phyloP scores from a whole-genome alignment of 2,797 vertebrate genomes.

The Rhynchotus rufescens region DNA sequence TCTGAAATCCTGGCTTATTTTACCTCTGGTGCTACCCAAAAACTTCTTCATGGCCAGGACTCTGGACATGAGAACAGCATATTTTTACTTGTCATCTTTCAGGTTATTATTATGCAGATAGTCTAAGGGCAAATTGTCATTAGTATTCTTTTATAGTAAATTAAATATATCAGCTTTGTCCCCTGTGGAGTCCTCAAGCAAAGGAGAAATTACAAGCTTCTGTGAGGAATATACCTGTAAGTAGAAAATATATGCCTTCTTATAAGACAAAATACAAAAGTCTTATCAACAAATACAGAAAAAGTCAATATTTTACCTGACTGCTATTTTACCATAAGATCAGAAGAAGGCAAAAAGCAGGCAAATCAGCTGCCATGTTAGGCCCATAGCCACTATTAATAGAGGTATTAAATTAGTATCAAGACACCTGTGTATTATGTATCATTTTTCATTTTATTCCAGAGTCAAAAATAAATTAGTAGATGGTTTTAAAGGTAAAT shows the following conservation, averaged over 20 bases:
- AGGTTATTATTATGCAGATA: not conserved
- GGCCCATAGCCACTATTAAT: not conserved
- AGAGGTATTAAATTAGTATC: not conserved
- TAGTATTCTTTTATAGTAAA: not conserved
- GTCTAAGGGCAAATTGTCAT: not conserved
- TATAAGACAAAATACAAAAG: not conserved
- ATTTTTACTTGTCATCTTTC: not conserved
- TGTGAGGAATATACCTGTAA: not conserved
- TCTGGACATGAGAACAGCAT: accelerated
- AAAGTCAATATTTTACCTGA: not conserved
- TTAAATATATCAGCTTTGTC: not conserved
- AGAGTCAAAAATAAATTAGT: not conserved
- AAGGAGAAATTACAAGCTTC: not conserved
- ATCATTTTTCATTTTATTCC: not conserved
- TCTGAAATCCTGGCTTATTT: not conserved
- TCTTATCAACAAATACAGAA: not conserved
- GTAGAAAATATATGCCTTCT: not conserved
- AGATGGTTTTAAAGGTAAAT: not conserved
- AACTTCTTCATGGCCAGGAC: not conserved
- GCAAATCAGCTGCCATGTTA: not conserved
- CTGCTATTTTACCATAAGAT: not conserved
- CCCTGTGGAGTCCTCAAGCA: not conserved
- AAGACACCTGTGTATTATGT: not conserved
- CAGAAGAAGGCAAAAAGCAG: not conserved
- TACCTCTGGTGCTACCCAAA: not conserved